Base-by-base conservation (phyloP, 2,888 invertebrate species). In the Zaprionus lineosus region DNA sequence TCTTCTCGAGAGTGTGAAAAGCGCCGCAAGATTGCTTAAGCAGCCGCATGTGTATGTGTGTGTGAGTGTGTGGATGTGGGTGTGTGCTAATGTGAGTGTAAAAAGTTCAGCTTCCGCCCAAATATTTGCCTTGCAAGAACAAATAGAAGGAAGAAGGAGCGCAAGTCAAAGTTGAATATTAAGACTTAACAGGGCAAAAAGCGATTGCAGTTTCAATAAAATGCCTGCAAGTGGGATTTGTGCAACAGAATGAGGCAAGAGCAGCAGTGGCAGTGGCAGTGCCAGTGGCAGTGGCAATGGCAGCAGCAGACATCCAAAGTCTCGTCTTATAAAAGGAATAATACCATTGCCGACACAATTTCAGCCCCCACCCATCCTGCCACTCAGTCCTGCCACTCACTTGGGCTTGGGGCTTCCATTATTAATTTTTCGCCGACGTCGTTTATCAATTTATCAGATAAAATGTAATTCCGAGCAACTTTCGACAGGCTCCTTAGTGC, bases 71-170 rank as follows among this genome's bases (percentile, higher is more conserved):
- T 14, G n/a, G 14, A 0, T n/a, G 7, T 7, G 7, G 18, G 18
- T 14, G 7, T 18, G 9, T 34, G 9, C 39, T 12, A 26, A 8
- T 44, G 8, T 29, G 26, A 41, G 40, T 57, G 69, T 47, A 60
- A 66, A 81, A 77, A 74, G 69, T 79, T 84, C 69, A 39, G 48
- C 64, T 64, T 26, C 56, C 68, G 79, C 61, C 46, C 37, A 79
- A 78, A 79, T 78, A 79, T 76, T 78, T 83, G 77, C 78, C 46
- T 40, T 39, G 47, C 28, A 29, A 12, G 46, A 19, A 39, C 11
- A 3, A 43, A 40, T 26, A 44, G 9, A 44, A 11, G 28, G 24
- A 29, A 47, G 43, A 40, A 29, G 47, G 39, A 39, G 55, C 40
- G 57, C 59, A 73, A 73, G 68, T 59, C 59, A 63, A 31, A 73